A percentile compares a stretch with the other conserved stretches of the same genome.
Conservation (phyloP, 1,140 invertebrate genomes). For the Drosophila santomea region DNA sequence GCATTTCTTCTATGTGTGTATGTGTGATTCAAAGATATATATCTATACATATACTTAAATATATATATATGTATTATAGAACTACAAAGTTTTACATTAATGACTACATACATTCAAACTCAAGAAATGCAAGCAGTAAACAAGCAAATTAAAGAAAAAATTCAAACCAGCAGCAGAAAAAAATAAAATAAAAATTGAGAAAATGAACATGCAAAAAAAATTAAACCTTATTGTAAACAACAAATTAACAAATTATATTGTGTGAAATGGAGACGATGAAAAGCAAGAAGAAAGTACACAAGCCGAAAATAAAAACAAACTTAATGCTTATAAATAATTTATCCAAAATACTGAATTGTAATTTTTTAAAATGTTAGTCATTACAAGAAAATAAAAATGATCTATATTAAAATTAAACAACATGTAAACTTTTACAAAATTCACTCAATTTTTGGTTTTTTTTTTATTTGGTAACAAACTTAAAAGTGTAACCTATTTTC, state of each 20-base stretch:
- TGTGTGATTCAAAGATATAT: conserved; percentile 22
- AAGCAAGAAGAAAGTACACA: conserved; percentile 55
- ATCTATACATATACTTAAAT: conserved; percentile 32
- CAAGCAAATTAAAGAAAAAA: conserved; percentile 31
- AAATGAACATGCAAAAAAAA: conserved; percentile 81
- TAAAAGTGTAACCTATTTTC: too few species aligned
- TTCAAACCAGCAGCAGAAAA: conserved; percentile 44
- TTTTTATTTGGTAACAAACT: too few species aligned
- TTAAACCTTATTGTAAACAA: conserved; percentile 73
- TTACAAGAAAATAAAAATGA: conserved; percentile 80
- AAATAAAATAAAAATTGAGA: conserved; percentile 68
- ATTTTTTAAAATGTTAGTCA: conserved; percentile 84
- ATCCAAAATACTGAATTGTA: conserved; percentile 82
- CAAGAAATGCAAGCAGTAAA: conserved; percentile 51
- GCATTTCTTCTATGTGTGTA: neutral
- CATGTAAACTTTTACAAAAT: too few species aligned
- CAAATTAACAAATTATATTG: conserved; percentile 72
- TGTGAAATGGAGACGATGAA: conserved; percentile 41
- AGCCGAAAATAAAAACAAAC: conserved; percentile 57
- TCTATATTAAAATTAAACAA: conserved; percentile 67
- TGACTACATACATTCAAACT: conserved; percentile 76
- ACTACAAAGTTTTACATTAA: conserved; percentile 73
- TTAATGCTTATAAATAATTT: conserved; percentile 80
- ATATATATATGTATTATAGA: conserved; percentile 54
- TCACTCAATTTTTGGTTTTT: too few species aligned